Evolutionary conservation across 2,797 vertebrate species (phyloP), one percentile per base, ranked within the genome.

Genomic region (Morus bassanus): DNA sequence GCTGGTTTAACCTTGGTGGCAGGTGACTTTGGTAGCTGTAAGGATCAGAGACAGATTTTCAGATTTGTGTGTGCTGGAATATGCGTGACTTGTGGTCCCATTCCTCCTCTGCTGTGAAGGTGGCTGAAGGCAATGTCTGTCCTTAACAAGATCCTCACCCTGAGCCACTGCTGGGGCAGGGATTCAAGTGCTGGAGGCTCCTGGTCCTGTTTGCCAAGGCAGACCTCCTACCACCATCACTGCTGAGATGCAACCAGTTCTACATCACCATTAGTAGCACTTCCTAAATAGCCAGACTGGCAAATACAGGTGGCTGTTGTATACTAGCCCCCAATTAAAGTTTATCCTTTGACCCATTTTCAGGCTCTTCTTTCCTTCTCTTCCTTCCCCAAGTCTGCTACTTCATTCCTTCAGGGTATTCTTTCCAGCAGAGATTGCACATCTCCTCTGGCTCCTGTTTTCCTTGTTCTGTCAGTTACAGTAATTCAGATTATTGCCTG

Each of bases 191-290:
- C 39, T 91, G 39, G 35, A 72, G 48, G 31, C 30, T 94, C 13
- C 48, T 54, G 28, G 11, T 24, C 13, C 24, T 4, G 2, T 54
- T 65, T 89, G 24, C 14, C 33, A 24, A 74, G 43, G 43, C 5
- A 4, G 15, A 25, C 4, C 12, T 82, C n/a, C 28, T 6, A 33
- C 5, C 8, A 8, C 18, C 0, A 0, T 73, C 51, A 21, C n/a
- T 2, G 10, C 61, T 79, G 59, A 59, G 50, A n/a, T 72, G 37
- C 3, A 4, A 10, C 31, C 17, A 68, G 31, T 33, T 72, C 7
- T 75, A 15, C 17, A 13, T 56, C 41, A 13, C 46, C 2, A 1
- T 30, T 16, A n/a, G 51, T 8, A 46, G 30, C 1, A 1, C 14
- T 61, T 11, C 33, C 33, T 22, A 33, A 22, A n/a, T 2, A 57